Percentiles rank a stretch among this genome's conserved stretches.
These are phyloP conservation scores for Myioborus miniatus DNA, from an alignment of 2,797 vertebrate genomes.

Conservation along the genomic window DNA sequence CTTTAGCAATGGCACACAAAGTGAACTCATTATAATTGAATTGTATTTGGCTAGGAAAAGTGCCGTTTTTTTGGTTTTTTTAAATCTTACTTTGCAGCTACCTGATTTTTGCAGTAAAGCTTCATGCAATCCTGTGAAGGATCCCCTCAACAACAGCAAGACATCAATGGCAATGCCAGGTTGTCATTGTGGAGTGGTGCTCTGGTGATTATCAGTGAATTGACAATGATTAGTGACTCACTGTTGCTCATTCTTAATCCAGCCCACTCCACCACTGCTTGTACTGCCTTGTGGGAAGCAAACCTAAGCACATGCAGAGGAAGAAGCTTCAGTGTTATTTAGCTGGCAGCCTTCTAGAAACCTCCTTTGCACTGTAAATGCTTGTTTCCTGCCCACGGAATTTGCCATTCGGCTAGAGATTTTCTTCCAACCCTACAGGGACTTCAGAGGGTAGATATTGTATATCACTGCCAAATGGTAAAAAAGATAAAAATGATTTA, in stretches of 20 bases:
- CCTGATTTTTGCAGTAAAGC: not conserved
- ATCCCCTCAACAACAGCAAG: constrained; percentile 20
- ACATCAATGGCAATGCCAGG: constrained; percentile 23
- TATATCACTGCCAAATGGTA: not conserved
- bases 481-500: not conserved
- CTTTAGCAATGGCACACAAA: not conserved
- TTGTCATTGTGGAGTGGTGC: constrained; percentile 6
- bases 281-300: constrained; percentile 59
- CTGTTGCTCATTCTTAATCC: constrained; percentile 59
- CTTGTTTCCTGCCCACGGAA: not conserved
- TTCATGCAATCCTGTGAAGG: not conserved
- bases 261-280: constrained; percentile 54
- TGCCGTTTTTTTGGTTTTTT: too few species aligned
- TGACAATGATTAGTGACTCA: constrained; percentile 69
- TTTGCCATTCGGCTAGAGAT: not conserved
- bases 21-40: not conserved
- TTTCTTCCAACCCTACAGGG: not conserved
- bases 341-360: constrained; percentile 34
- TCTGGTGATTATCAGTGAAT: constrained; percentile 55
- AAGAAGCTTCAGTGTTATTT: constrained; percentile 25
- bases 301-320: constrained; percentile 43
- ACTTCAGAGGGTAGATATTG: not conserved
- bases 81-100: not conserved
- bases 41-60: not conserved
- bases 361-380: constrained; percentile 18